These are phyloP conservation scores for Peromyscus aztecus DNA, from an alignment of 2,797 vertebrate species.

Conservation along the genomic window DNA sequence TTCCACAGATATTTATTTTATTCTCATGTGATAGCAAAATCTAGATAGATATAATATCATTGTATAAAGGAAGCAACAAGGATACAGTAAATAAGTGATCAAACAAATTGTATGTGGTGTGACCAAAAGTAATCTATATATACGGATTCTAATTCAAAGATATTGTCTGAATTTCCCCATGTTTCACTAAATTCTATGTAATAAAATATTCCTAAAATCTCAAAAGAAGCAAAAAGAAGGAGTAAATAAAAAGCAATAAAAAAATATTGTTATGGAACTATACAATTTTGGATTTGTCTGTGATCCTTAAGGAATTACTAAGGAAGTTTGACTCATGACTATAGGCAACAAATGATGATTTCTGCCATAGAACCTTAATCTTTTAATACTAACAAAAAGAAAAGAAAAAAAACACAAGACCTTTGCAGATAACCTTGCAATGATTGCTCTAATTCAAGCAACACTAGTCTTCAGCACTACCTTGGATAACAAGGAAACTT, in stretches of 20 bases:
- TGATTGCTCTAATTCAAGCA: conserved; percentile 10
- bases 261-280: neutral
- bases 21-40: conserved; percentile 39
- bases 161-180: conserved; percentile 39
- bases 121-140: conserved; percentile 3
- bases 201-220: conserved; percentile 14
- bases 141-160: neutral
- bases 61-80: conserved; percentile 1
- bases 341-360: conserved; percentile 17
- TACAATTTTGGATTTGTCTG: neutral
- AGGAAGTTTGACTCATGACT: conserved; percentile 20
- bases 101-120: neutral
- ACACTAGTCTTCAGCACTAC: neutral
- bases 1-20: conserved; percentile 34
- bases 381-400: conserved; percentile 54
- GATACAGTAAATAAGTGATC: conserved; percentile 5
- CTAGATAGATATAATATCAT: neutral
- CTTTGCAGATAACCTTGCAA: conserved; percentile 45
- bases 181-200: neutral
- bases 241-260: neutral
- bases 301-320: conserved; percentile 34
- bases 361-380: conserved; percentile 57
- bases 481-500: neutral
- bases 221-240: neutral
- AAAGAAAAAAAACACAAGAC: conserved; percentile 17